Conservation (phyloP, 2,113 vertebrate genomes). For the Excalfactoria chinensis region DNA sequence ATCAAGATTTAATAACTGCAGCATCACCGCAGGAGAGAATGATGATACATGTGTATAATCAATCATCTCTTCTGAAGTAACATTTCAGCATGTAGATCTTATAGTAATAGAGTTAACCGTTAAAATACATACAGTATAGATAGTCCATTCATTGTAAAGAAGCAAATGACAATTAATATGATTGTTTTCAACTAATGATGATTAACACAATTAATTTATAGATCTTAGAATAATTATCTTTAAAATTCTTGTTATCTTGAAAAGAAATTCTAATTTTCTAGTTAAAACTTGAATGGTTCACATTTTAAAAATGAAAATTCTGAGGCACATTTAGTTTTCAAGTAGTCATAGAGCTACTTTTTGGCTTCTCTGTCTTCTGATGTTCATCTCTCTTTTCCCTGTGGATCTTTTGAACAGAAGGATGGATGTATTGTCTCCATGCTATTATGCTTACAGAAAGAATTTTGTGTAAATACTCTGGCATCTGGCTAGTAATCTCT, state of each 20-base stretch:
- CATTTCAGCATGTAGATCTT: neutral
- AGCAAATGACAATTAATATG: neutral
- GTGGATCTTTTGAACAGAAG: slow-evolving; percentile 30
- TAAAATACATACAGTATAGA: neutral
- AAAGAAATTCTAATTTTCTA: neutral
- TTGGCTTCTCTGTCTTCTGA: slow-evolving; percentile 17
- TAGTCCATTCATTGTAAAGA: neutral
- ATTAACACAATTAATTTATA: neutral
- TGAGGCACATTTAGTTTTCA: slow-evolving; percentile 13
- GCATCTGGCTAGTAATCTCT: slow-evolving; percentile 62
- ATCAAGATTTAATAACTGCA: neutral
- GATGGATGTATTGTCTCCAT: slow-evolving; percentile 19
- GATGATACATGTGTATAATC: neutral
- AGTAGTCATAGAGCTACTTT: neutral
- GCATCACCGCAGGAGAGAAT: neutral
- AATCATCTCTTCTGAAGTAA: neutral
- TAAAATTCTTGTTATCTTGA: neutral
- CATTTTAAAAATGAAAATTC: slow-evolving; percentile 11
- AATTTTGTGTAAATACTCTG: slow-evolving; percentile 47
- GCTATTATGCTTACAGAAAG: slow-evolving; percentile 41
- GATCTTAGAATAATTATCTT: neutral
- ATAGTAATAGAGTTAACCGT: neutral
- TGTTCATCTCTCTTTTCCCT: neutral
- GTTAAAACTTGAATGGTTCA: neutral
- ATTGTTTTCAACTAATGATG: neutral